A percentile compares a stretch with the other conserved stretches of the same genome.
Conservation (phyloP, 2,113 vertebrate species). For the Hyaena hyaena region DNA sequence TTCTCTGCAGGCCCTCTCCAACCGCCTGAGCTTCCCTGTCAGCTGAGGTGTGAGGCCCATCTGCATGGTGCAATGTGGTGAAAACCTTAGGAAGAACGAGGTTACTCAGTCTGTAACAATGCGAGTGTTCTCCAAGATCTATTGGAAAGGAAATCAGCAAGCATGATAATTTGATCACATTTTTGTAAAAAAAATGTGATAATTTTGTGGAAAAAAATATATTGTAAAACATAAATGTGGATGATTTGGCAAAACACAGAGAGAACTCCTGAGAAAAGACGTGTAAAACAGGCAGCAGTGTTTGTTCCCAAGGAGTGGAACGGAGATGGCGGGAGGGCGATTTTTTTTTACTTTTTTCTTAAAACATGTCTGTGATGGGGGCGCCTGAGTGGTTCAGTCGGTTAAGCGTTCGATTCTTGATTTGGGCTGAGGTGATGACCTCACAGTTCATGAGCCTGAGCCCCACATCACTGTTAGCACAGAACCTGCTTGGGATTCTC, state of each 20-base stretch:
- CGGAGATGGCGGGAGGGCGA: background rate
- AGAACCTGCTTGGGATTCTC: too few relatives aligned
- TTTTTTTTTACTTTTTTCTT: background rate
- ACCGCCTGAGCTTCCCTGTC: background rate
- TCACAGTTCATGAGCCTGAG: too few relatives aligned
- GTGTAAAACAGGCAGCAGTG: background rate
- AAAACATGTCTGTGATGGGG: background rate
- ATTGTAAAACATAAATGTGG: background rate
- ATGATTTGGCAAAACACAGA: background rate
- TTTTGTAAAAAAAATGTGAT: background rate
- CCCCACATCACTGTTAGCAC: too few relatives aligned
- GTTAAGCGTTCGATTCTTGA: too few relatives aligned
- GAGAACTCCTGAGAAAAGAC: background rate
- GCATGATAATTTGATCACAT: background rate
- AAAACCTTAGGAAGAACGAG: background rate
- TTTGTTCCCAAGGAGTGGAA: background rate
- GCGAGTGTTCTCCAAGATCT: background rate
- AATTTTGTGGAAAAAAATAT: background rate
- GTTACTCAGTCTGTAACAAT: background rate
- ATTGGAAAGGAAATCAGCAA: background rate
- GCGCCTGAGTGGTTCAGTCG: too few relatives aligned
- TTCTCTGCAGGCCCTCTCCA: background rate
- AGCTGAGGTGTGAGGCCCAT: fast-evolving
- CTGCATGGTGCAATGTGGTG: too few relatives aligned
- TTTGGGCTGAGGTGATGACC: too few relatives aligned